phyloP scores from a whole-genome alignment of 1,140 invertebrate genomes.

The Pseudachorutes palmiensis region DNA sequence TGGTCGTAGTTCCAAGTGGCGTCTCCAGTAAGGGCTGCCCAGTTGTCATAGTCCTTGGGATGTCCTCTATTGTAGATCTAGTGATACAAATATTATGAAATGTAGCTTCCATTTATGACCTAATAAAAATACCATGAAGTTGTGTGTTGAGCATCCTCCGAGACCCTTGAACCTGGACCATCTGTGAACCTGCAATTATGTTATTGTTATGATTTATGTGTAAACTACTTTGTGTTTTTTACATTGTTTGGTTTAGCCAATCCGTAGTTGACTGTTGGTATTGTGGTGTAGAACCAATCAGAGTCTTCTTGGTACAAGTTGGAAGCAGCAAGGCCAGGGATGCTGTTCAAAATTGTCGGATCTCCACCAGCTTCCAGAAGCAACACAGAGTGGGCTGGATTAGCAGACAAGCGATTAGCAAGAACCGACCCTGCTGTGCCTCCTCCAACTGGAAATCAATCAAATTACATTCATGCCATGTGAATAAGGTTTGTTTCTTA shows the following conservation, averaged over 20 bases:
- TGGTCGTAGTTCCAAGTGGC: slow-evolving; percentile 3
- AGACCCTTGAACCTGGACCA: not conserved
- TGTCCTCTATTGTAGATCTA: slow-evolving; percentile 15
- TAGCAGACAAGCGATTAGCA: not conserved
- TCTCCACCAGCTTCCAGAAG: slow-evolving; percentile 12
- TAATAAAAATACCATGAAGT: not conserved
- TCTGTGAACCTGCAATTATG: not conserved
- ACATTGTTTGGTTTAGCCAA: not conserved
- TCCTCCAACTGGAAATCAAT: slow-evolving; percentile 10
- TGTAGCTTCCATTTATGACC: no score
- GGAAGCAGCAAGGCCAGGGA: not conserved
- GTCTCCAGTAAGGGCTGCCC: slow-evolving; percentile 12
- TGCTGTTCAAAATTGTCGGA: not conserved
- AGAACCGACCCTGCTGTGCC: slow-evolving; percentile 5
- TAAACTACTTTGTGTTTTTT: not conserved
- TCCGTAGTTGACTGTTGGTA: not conserved
- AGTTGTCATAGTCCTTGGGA: slow-evolving; percentile 8
- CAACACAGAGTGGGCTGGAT: not conserved
- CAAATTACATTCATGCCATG: no score
- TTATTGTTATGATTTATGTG: not conserved
- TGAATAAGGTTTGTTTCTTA: no score
- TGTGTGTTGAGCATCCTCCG: not conserved
- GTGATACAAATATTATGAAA: no score
- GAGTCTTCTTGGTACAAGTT: not conserved
- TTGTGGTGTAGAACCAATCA: not conserved